Conservation (phyloP, 2,888 invertebrate species). For the Tetanocera ferruginea region DNA sequence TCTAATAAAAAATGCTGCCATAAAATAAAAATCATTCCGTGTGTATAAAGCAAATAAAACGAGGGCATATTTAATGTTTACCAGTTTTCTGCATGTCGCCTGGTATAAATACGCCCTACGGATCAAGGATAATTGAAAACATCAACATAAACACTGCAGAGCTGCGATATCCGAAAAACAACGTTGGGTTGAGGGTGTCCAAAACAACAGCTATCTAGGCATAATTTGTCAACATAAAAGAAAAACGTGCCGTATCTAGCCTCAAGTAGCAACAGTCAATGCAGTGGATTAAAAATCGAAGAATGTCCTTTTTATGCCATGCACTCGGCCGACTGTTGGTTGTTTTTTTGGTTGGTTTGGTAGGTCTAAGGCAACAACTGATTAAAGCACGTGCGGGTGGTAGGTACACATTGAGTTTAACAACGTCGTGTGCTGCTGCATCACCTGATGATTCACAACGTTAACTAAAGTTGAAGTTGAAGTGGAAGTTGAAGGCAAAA, state of each 20-base stretch:
- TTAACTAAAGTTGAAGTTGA: not conserved
- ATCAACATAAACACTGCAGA: not conserved
- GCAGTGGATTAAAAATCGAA: not conserved
- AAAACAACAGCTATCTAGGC: not conserved
- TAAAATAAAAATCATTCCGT: not conserved
- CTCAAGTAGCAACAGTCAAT: not conserved
- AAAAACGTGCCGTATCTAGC: conserved; percentile 2
- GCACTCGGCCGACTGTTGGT: no score
- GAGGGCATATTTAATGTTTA: not conserved
- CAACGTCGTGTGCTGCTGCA: not conserved
- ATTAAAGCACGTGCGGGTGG: not conserved
- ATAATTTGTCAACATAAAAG: not conserved
- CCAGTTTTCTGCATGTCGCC: not conserved
- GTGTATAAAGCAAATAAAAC: not conserved
- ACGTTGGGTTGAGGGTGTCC: not conserved
- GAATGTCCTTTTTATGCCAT: not conserved
- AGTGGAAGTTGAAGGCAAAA: not conserved
- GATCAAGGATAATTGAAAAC: not conserved
- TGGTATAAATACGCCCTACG: not conserved
- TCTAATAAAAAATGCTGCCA: not conserved
- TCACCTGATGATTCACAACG: conserved; percentile 1
- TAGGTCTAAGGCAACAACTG: not conserved
- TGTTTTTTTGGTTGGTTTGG: not conserved
- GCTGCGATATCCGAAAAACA: not conserved
- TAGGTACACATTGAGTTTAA: not conserved